phyloP scores from a whole-genome alignment of 92 coral and sea anemone species.

The Isaurus tuberculatus region DNA sequence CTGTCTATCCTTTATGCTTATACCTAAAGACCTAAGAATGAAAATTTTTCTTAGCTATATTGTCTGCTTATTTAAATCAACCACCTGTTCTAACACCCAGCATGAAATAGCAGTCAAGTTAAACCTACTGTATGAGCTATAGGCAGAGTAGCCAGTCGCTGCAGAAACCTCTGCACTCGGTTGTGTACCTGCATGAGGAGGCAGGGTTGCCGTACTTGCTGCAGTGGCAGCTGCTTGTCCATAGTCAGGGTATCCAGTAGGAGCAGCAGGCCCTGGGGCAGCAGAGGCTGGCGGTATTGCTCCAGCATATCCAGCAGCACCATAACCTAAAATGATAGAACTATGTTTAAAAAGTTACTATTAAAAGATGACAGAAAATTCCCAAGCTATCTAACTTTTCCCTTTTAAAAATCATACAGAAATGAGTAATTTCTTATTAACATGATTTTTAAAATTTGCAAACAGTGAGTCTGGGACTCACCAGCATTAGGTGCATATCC shows the following conservation, averaged over 20 bases:
- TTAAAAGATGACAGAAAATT: background rate
- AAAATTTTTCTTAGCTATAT: background rate
- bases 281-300: conserved; percentile 32
- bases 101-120: background rate
- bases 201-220: conserved; percentile 46
- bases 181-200: conserved; percentile 47
- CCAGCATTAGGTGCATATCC: conserved; percentile 37
- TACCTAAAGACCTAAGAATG: no score
- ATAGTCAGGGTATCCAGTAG: conserved; percentile 39
- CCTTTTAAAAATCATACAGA: background rate
- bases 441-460: background rate
- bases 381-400: background rate
- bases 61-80: background rate
- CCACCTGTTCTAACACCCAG: background rate
- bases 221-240: conserved; percentile 41
- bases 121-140: conserved; percentile 37
- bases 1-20: no score
- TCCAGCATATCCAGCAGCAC: conserved; percentile 35
- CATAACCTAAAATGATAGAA: background rate
- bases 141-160: conserved; percentile 20
- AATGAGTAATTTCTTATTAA: no score
- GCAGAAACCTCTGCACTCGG: conserved; percentile 37
- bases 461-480: conserved; percentile 18
- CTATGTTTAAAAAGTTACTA: background rate
- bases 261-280: conserved; percentile 39